These are phyloP conservation scores for Epizoanthus scotinus DNA, from an alignment of 92 coral and sea anemone species.

Conservation along the genomic window DNA sequence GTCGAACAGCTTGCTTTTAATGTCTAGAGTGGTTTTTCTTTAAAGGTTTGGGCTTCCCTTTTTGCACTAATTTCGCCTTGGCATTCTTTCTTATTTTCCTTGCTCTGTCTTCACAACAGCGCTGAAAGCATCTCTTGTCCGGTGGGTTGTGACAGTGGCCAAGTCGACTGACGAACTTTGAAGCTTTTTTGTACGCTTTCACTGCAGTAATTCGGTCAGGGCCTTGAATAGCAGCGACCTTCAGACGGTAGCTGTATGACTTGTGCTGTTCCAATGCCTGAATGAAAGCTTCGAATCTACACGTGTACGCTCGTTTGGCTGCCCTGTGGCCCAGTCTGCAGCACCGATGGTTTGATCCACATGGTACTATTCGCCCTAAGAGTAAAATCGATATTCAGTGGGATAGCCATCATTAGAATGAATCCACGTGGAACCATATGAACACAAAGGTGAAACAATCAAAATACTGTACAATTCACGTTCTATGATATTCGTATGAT, in stretches of 20 bases:
- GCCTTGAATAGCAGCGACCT: not conserved
- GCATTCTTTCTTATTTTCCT: slow-evolving; percentile 8
- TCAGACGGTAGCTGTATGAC: slow-evolving; percentile 27
- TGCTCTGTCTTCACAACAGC: slow-evolving; percentile 29
- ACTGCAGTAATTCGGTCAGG: slow-evolving; percentile 33
- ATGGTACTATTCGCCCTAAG: not conserved
- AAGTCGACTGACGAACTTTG: slow-evolving; percentile 14
- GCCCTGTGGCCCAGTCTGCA: slow-evolving; percentile 33
- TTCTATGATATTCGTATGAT: no score
- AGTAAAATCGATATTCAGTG: not conserved
- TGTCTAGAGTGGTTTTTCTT: not conserved
- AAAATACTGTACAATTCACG: no score
- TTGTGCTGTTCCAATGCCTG: slow-evolving; percentile 34
- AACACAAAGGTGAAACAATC: no score
- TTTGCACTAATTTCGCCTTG: not conserved
- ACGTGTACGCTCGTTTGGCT: slow-evolving; percentile 22
- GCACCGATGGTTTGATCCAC: slow-evolving; percentile 23
- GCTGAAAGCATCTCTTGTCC: slow-evolving; percentile 32
- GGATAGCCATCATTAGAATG: no score
- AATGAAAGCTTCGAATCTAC: slow-evolving; percentile 26
- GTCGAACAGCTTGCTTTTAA: not conserved
- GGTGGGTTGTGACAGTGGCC: slow-evolving; percentile 32
- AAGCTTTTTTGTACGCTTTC: slow-evolving; percentile 25
- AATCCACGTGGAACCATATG: no score
- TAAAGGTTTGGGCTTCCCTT: not conserved